phyloP scores from a whole-genome alignment of 2,113 vertebrate genomes.

The Fulmarus glacialis region DNA sequence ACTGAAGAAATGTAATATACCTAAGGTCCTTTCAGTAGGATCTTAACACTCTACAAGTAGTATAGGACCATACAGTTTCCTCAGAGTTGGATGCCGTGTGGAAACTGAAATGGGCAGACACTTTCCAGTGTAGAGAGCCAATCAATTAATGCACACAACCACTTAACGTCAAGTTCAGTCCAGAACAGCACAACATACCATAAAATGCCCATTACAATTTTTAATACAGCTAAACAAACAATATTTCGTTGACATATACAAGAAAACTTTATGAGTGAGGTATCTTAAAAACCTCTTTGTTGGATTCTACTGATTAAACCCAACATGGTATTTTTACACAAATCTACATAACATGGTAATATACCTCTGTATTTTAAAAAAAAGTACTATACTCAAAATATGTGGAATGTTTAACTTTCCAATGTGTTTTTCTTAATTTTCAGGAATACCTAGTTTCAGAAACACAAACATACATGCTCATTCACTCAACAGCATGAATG shows the following conservation, averaged over 20 bases:
- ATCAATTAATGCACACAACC: neutral
- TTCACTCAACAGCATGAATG: neutral
- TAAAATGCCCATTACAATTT: neutral
- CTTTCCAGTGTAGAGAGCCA: neutral
- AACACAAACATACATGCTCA: neutral
- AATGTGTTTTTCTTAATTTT: neutral
- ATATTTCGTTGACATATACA: neutral
- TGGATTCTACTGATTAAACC: neutral
- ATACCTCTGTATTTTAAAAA: neutral
- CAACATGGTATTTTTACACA: fast-evolving
- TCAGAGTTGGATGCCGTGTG: neutral
- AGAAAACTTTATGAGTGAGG: neutral
- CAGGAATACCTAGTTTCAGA: neutral
- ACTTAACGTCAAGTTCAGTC: neutral
- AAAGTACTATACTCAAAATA: neutral
- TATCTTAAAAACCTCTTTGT: neutral
- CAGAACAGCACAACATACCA: neutral
- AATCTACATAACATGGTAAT: neutral
- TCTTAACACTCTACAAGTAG: neutral
- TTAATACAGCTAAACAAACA: neutral
- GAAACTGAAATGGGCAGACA: neutral
- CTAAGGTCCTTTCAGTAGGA: neutral
- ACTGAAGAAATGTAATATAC: neutral
- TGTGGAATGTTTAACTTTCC: neutral
- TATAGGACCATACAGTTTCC: neutral